A percentile compares a stretch with the other conserved stretches of the same genome.
Evolutionary conservation across 1,140 invertebrate species (phyloP).

Genomic region (Cataglyphis hispanica): DNA sequence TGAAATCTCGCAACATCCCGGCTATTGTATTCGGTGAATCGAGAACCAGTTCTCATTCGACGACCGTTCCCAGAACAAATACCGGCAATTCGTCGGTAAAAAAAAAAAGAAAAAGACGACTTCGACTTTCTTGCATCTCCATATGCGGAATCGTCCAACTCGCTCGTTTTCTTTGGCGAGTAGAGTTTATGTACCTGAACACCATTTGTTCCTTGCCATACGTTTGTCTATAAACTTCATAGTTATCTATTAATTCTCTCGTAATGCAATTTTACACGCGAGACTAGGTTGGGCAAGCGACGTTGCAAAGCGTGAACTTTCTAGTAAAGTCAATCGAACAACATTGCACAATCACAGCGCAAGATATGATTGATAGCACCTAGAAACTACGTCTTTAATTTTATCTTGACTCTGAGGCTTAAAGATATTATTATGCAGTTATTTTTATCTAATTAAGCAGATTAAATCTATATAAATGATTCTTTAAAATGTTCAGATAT

Average conservation of each 20-base stretch:
- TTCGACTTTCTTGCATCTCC: constrained; percentile 67
- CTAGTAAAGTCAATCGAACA: constrained; percentile 35
- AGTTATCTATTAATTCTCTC: constrained; percentile 55
- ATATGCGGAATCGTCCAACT: constrained; percentile 70
- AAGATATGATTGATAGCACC: constrained; percentile 17
- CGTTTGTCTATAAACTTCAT: constrained; percentile 34
- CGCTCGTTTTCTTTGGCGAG: constrained; percentile 41
- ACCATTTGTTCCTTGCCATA: not conserved
- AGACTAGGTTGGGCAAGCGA: constrained; percentile 22
- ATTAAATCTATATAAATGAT: constrained; percentile 12
- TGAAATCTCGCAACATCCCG: not conserved
- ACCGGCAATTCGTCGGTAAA: constrained; percentile 6
- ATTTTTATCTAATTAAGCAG: constrained; percentile 17
- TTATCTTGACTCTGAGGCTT: constrained; percentile 26
- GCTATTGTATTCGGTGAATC: constrained; percentile 43
- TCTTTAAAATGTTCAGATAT: not conserved
- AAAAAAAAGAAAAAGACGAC: constrained; percentile 28
- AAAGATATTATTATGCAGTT: constrained; percentile 18
- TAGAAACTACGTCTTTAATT: constrained; percentile 8
- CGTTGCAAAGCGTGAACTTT: constrained; percentile 45
- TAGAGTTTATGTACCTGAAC: constrained; percentile 30
- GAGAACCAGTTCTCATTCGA: constrained; percentile 35
- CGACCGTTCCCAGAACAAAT: constrained; percentile 32
- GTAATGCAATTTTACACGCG: not conserved
- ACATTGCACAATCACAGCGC: constrained; percentile 29